Percentiles rank a stretch among this genome's conserved stretches.
phyloP scores from a whole-genome alignment of 2,888 invertebrate genomes.

The Branchipolynoe longqiensis region DNA sequence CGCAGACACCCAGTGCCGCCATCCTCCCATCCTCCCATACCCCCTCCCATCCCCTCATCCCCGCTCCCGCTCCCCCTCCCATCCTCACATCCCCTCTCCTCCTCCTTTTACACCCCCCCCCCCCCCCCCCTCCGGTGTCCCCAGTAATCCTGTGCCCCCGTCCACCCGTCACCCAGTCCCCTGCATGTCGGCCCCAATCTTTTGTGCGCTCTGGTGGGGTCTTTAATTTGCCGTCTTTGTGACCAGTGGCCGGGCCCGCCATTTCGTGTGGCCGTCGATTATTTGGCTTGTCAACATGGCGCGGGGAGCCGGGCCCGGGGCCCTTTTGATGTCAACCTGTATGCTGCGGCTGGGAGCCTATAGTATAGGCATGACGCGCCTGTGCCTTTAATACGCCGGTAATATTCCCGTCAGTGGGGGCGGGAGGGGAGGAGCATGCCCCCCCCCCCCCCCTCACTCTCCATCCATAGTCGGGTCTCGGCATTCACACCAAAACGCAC shows the following conservation, averaged over 20 bases:
- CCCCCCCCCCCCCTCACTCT: too few species aligned
- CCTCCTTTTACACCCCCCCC: not conserved
- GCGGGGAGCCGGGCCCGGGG: not conserved
- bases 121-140: not conserved
- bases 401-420: too few species aligned
- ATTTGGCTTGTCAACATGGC: slow-evolving; percentile 29
- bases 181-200: not conserved
- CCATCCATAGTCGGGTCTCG: not conserved
- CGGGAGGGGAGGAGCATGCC: not conserved
- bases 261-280: not conserved
- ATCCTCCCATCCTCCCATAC: not conserved
- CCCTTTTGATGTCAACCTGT: not conserved
- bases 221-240: slow-evolving; percentile 21
- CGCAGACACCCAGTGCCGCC: not conserved
- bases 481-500: not conserved
- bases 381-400: too few species aligned
- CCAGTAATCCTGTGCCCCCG: not conserved
- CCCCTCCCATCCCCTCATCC: not conserved
- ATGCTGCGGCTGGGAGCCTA: not conserved
- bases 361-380: too few species aligned
- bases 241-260: not conserved
- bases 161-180: not conserved
- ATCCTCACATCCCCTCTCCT: not conserved
- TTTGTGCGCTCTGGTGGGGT: not conserved
- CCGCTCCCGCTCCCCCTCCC: not conserved